Conservation (phyloP, 2,113 vertebrate genomes). For the Alligator mississippiensis region DNA sequence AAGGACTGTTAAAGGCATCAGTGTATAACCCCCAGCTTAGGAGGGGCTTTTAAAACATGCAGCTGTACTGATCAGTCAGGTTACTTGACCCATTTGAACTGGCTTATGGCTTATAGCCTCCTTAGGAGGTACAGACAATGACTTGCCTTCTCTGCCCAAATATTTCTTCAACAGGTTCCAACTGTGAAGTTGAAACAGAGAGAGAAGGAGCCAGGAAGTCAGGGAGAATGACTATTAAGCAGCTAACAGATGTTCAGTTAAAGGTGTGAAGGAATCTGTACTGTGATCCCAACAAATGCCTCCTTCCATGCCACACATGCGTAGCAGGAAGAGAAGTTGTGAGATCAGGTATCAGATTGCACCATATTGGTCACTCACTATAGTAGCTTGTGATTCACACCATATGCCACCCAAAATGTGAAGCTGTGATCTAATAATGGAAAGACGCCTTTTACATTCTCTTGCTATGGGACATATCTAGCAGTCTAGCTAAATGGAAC, state of each 20-base stretch:
- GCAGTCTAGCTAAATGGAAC: conserved; percentile 29
- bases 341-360: background rate
- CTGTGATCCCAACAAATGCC: background rate
- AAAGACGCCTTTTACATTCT: conserved; percentile 46
- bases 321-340: no score
- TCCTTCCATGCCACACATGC: background rate
- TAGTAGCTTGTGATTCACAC: conserved; percentile 7
- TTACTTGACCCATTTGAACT: no score
- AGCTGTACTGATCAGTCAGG: no score
- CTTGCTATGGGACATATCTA: conserved; percentile 33
- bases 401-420: conserved; percentile 39
- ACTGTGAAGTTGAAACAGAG: no score
- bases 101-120: no score
- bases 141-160: no score
- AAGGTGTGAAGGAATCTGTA: background rate
- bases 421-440: conserved; percentile 40
- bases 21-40: background rate
- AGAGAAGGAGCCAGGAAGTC: background rate
- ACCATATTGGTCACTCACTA: conserved; percentile 26
- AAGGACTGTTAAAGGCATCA: background rate
- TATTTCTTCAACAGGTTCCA: no score
- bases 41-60: background rate
- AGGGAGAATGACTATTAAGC: background rate
- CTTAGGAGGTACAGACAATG: no score
- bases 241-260: no score